Evolutionary conservation across 2,888 invertebrate genomes (phyloP).

Genomic region (Leptopilina drosophilae): DNA sequence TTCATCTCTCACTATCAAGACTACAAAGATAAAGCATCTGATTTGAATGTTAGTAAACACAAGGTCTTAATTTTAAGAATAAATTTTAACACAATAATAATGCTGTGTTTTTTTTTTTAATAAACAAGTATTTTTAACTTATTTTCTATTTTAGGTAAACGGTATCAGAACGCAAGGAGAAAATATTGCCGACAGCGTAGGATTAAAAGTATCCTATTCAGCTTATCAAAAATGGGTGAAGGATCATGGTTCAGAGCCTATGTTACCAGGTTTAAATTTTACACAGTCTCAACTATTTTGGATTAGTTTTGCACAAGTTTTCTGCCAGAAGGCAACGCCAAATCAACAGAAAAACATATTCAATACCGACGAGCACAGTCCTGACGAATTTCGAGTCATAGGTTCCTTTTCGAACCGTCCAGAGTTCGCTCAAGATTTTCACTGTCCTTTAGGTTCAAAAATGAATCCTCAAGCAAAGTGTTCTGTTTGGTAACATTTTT

Average conservation of each 20-base stretch:
- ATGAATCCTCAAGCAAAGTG: constrained; percentile 82
- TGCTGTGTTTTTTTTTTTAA: too few relatives aligned
- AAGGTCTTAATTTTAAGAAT: too few relatives aligned
- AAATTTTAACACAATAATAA: too few relatives aligned
- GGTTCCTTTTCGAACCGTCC: constrained; percentile 81
- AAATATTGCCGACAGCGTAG: constrained; percentile 96
- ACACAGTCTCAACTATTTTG: too few relatives aligned
- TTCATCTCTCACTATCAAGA: constrained; percentile 95
- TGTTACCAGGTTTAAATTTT: constrained; percentile 81
- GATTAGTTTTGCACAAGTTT: constrained; percentile 79
- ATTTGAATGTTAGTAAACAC: constrained; percentile 85
- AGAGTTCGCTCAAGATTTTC: constrained; percentile 81
- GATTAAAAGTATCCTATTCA: constrained; percentile 92
- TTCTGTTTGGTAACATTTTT: constrained; percentile 82
- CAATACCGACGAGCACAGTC: constrained; percentile 87
- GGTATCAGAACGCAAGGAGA: constrained; percentile 96
- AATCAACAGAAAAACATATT: constrained; percentile 88
- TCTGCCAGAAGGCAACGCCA: constrained; percentile 80
- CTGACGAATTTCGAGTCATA: constrained; percentile 81
- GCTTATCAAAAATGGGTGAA: constrained; percentile 81
- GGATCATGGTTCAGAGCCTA: constrained; percentile 80
- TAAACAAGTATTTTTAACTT: constrained; percentile 38
- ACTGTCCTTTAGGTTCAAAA: constrained; percentile 79
- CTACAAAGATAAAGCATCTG: constrained; percentile 87
- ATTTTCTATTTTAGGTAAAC: constrained; percentile 82